Evolutionary conservation across 2,888 invertebrate species (phyloP), one percentile per base, ranked within the genome.

Genomic region (Caenorhabditis sp.): DNA sequence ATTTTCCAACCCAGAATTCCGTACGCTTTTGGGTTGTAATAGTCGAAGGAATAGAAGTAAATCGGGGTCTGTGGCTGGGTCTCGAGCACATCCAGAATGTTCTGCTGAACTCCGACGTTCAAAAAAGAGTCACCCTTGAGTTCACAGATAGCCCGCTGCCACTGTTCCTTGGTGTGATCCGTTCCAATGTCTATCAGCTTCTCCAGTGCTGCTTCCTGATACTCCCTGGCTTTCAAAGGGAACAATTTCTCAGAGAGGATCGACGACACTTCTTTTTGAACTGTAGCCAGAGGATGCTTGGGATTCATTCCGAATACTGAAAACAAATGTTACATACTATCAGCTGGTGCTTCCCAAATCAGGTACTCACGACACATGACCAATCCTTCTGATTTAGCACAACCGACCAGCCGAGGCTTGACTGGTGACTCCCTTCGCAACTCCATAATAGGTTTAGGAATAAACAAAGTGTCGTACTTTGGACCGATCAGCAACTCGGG

Each of bases 41-140:
- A 88, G 28, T 86, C 85, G 67, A 89, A 87, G 20, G 87, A 87
- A 76, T 88, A 89, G 35, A 85, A 72, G 64, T 82, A 89, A 35
- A 88, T 77, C 0, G 87, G 86, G 24, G 82, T 78, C 1, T 22
- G 20, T 61, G 72, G 82, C n/a, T 64, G 65, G 11, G 78, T 62
- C 51, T 82, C 78, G 5, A 82, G 47, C 5, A 77, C 74, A 26
- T 82, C 77, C 18, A 82, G 56, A 24, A 82, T 58, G 55, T 82
- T 72, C 37, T 79, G 44, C 22, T 82, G 82, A 0, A 65, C 40
- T 47, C 78, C 82, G 26, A 82, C 60, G 40, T 82, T 82, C 61
- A 79, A 13, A 47, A 82, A 82, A n/a, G 64, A 58, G 50, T 82
- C 82, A n/a, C 82, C 82, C 24, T 61, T 68, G 15, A 67, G 20